Conservation (phyloP, 2,113 vertebrate genomes). For the Prunella fulvescens region DNA sequence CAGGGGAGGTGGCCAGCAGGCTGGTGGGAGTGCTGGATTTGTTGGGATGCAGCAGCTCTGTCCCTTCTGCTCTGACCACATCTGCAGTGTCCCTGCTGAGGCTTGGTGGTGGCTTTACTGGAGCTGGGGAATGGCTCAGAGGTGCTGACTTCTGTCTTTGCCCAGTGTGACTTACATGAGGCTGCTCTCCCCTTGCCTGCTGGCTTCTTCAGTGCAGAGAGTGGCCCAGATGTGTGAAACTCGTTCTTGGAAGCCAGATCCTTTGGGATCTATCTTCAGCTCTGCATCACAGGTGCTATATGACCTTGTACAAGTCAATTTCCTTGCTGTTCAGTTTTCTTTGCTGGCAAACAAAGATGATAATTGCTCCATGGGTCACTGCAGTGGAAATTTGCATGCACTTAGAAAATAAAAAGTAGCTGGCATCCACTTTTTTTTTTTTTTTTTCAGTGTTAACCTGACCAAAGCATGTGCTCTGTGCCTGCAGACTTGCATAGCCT, state of each 20-base stretch:
- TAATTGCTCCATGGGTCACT: neutral
- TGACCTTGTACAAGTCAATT: neutral
- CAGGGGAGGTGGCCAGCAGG: neutral
- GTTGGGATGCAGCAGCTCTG: neutral
- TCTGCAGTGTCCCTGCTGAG: rapidly evolving
- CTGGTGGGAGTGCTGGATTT: neutral
- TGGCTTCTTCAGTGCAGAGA: neutral
- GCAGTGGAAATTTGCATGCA: neutral
- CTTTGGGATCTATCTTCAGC: neutral
- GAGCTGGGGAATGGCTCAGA: neutral
- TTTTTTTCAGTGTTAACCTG: neutral
- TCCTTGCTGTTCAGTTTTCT: neutral
- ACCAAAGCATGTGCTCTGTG: neutral
- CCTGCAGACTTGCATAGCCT: neutral
- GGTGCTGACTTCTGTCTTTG: neutral
- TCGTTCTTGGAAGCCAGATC: neutral
- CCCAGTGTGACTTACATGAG: neutral
- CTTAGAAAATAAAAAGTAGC: neutral
- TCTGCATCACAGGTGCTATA: neutral
- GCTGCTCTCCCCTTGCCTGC: neutral
- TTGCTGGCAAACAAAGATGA: neutral
- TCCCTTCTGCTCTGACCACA: neutral
- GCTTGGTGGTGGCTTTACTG: neutral
- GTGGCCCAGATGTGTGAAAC: neutral
- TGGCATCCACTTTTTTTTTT: neutral